These are phyloP conservation scores for Drosophila yakuba DNA, from an alignment of 1,140 invertebrate genomes.

Conservation along the genomic window DNA sequence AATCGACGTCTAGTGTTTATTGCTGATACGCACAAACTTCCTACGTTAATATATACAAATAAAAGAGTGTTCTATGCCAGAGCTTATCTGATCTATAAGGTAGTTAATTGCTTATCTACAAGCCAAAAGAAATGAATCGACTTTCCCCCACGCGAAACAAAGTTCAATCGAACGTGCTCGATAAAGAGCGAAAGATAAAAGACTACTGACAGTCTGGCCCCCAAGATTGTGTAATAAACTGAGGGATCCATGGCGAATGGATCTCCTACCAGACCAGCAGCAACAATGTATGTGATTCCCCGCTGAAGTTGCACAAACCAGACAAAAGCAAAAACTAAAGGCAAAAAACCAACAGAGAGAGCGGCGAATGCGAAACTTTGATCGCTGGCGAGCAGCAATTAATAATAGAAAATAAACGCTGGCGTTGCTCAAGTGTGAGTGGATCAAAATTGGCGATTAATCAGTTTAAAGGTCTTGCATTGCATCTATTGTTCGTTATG, in stretches of 20 bases:
- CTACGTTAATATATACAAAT: constrained; percentile 29
- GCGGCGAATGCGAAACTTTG: constrained; percentile 35
- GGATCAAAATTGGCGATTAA: constrained; percentile 68
- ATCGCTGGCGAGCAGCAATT: constrained; percentile 36
- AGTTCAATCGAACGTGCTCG: constrained; percentile 43
- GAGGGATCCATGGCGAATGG: constrained; percentile 8
- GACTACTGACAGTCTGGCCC: background rate
- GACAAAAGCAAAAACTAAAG: constrained; percentile 34
- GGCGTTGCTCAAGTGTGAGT: constrained; percentile 27
- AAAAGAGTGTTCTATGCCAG: constrained; percentile 15
- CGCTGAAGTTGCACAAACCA: constrained; percentile 39
- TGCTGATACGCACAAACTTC: background rate
- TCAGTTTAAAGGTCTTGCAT: constrained; percentile 67
- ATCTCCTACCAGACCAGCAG: constrained; percentile 1
- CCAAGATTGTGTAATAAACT: constrained; percentile 36
- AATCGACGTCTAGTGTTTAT: constrained; percentile 1
- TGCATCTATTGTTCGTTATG: constrained; percentile 45
- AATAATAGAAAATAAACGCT: constrained; percentile 50
- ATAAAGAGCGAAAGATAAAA: constrained; percentile 23
- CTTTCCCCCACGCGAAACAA: constrained; percentile 30
- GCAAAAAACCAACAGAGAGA: constrained; percentile 7
- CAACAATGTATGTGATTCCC: constrained; percentile 11
- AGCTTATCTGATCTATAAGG: constrained; percentile 17
- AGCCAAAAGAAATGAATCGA: constrained; percentile 1
- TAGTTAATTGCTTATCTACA: constrained; percentile 28